Evolutionary conservation across 2,113 vertebrate genomes (phyloP), one percentile per base, ranked within the genome.

Genomic region (Pluvianellus socialis): DNA sequence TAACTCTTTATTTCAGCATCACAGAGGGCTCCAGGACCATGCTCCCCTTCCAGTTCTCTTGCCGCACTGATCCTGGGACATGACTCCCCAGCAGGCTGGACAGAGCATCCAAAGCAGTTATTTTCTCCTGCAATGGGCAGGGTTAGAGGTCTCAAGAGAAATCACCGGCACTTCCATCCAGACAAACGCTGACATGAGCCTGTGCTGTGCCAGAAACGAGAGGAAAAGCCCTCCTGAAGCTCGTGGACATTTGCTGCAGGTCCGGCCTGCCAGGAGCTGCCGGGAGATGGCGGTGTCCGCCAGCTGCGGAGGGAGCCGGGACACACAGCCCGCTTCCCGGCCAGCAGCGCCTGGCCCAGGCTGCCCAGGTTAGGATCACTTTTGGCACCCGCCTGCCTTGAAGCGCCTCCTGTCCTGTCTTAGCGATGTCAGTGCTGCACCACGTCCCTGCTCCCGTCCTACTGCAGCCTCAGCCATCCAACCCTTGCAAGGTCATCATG

Each of bases 221-320:
- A 26, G 61, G 42, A 40, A 40, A 79, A 90, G 19, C 32, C 26
- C 33, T 7, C 44, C 79, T 10, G 86, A 66, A 49, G 9, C 27
- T 30, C n/a, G 27, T 0, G 32, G 68, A 7, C 45, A 4, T 12
- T 6, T 27, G 21, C 80, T 45, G 67, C 40, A 14, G 79, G 52
- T 66, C n/a, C 42, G 2, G 28, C 38, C 71, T 58, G 50, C 71
- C 56, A 10, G n/a, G 28, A 44, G 49, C 88, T 23, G 94, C 94
- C 93, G 27, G 88, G 88, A 97, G 97, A 62, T 95, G 97, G 96
- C 85, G 20, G 61, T 90, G 74, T 91, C 70, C n/a, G 9, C 83
- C 90, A 90, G 94, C 73, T 6, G 50, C 58, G 10, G 35, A 35
- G 70, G 49, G 23, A 47, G 30, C 66, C 6, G 32, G n/a, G 8